Evolutionary conservation across 2,888 invertebrate genomes (phyloP).

Genomic region (Cryptocheilus praepositus): DNA sequence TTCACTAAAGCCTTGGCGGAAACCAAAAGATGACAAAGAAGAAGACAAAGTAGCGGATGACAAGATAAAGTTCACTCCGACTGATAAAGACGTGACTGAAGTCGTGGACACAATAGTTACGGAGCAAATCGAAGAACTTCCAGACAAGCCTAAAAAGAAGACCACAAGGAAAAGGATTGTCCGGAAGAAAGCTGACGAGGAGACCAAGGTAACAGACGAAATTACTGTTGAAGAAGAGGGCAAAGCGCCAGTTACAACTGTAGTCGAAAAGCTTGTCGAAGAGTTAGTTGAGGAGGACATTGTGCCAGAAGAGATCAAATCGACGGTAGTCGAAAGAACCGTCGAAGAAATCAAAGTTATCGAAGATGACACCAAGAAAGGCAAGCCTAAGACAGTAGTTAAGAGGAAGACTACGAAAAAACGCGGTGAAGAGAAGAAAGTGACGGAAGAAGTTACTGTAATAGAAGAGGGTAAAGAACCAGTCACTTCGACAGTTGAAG

Average conservation of each 20-base stretch:
- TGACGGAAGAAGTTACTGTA: constrained; percentile 52
- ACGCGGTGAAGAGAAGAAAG: constrained; percentile 38
- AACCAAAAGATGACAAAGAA: constrained; percentile 34
- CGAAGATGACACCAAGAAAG: constrained; percentile 40
- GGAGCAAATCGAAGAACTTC: constrained; percentile 51
- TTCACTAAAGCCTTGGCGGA: constrained; percentile 64
- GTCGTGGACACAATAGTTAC: constrained; percentile 45
- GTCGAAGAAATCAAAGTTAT: constrained; percentile 57
- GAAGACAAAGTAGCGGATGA: constrained; percentile 16
- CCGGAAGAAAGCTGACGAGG: constrained; percentile 46
- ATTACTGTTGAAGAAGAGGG: constrained; percentile 60
- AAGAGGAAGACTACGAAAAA: constrained; percentile 37
- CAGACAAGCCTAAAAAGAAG: constrained; percentile 59
- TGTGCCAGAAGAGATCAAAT: constrained; percentile 37
- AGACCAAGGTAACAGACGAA: constrained; percentile 72
- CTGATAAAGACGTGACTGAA: constrained; percentile 30
- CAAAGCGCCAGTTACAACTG: constrained; percentile 54
- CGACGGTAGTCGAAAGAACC: constrained; percentile 42
- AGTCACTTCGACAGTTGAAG: neutral
- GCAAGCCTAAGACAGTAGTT: constrained; percentile 34
- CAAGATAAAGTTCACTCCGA: constrained; percentile 34
- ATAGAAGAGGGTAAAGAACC: constrained; percentile 51
- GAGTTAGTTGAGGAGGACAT: constrained; percentile 32
- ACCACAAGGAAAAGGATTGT: constrained; percentile 47
- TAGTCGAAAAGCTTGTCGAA: constrained; percentile 53